These are phyloP conservation scores for Unio pictorum DNA, from an alignment of 2,888 invertebrate genomes.

Conservation along the genomic window DNA sequence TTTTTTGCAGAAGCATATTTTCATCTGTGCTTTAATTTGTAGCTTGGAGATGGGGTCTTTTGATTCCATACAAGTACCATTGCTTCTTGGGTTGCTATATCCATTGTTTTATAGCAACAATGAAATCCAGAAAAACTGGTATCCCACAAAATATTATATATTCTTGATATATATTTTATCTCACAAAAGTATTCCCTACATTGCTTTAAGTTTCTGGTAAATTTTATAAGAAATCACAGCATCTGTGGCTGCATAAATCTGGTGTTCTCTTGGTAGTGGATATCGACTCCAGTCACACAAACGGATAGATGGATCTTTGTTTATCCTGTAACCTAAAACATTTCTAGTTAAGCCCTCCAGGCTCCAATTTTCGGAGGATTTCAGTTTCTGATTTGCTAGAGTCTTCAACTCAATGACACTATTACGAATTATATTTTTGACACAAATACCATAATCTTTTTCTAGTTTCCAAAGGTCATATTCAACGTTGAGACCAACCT, in stretches of 20 bases:
- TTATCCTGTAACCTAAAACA: conserved; percentile 45
- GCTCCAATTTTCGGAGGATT: conserved; percentile 56
- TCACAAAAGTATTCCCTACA: too few species aligned
- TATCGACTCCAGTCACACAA: conserved; percentile 56
- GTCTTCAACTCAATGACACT: conserved; percentile 46
- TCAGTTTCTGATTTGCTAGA: conserved; percentile 52
- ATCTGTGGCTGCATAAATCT: conserved; percentile 58
- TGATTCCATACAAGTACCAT: too few species aligned
- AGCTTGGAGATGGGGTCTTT: too few species aligned
- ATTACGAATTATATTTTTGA: conserved; percentile 37
- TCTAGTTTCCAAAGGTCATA: conserved; percentile 61
- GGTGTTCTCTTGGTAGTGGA: conserved; percentile 51
- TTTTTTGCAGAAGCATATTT: too few species aligned
- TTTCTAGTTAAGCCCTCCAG: conserved; percentile 56
- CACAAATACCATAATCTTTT: conserved; percentile 53
- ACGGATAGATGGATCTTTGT: conserved; percentile 46
- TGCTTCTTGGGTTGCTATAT: too few species aligned
- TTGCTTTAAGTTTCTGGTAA: conserved; percentile 22
- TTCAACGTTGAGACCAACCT: conserved; percentile 56
- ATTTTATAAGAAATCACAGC: conserved; percentile 45
- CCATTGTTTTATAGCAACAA: too few species aligned
- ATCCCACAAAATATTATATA: not conserved
- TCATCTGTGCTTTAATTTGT: too few species aligned
- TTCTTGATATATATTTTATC: not conserved
- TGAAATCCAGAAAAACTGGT: too few species aligned